phyloP scores from a whole-genome alignment of 2,888 invertebrate genomes.

The Lapara coniferarum region DNA sequence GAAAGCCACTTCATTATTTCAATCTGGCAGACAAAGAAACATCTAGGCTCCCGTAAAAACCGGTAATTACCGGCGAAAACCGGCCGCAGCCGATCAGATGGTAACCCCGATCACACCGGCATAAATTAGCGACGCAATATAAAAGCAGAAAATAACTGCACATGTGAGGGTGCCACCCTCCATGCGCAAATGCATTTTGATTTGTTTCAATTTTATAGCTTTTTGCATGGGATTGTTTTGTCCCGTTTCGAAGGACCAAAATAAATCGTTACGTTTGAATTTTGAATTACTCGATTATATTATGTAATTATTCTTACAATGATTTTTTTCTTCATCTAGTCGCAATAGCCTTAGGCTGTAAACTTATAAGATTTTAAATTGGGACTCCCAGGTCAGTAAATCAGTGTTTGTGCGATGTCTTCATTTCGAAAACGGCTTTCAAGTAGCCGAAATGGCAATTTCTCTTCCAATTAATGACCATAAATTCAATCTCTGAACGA shows the following conservation, averaged over 20 bases:
- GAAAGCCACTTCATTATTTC: slow-evolving; percentile 33
- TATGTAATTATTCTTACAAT: too few relatives aligned
- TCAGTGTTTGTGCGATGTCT: too few relatives aligned
- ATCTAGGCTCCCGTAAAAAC: slow-evolving; percentile 25
- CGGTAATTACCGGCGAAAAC: slow-evolving; percentile 19
- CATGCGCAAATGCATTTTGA: slow-evolving; percentile 3
- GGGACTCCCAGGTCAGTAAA: too few relatives aligned
- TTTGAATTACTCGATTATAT: too few relatives aligned
- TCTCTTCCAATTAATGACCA: too few relatives aligned
- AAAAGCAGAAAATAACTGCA: slow-evolving; percentile 66
- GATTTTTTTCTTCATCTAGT: too few relatives aligned
- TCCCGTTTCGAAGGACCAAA: not conserved
- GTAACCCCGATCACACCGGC: slow-evolving; percentile 41
- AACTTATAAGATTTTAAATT: too few relatives aligned
- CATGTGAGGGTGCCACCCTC: slow-evolving; percentile 64
- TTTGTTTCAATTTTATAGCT: slow-evolving; percentile 1
- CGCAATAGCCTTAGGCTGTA: too few relatives aligned
- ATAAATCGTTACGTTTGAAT: not conserved
- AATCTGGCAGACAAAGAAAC: slow-evolving; percentile 28
- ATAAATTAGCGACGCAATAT: slow-evolving; percentile 59
- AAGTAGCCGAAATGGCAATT: too few relatives aligned
- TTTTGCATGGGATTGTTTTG: not conserved
- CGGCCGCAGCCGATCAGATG: slow-evolving; percentile 11
- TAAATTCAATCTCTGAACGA: too few relatives aligned
- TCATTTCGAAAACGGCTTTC: too few relatives aligned